These are phyloP conservation scores for Nephrotoma guestfalica DNA, from an alignment of 2,888 invertebrate genomes.

Conservation along the genomic window DNA sequence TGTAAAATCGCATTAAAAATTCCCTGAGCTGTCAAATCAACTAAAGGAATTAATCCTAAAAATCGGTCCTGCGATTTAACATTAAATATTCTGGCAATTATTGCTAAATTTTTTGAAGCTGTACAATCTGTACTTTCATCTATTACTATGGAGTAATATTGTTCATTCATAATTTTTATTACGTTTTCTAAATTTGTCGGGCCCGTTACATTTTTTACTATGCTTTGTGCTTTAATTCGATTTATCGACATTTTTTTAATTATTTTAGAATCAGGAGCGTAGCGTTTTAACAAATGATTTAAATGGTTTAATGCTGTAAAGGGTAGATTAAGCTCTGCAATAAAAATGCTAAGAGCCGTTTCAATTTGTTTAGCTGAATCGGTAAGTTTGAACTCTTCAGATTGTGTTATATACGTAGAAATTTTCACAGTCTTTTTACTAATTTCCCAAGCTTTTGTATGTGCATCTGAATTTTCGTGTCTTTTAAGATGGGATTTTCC, in stretches of 20 bases:
- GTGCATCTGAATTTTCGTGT: no score
- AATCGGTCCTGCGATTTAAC: background rate
- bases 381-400: background rate
- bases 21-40: background rate
- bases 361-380: conserved; percentile 3
- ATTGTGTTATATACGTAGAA: background rate
- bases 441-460: no score
- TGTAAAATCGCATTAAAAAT: background rate
- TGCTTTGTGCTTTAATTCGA: conserved; percentile 5
- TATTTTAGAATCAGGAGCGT: conserved; percentile 7
- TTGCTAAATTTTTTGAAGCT: conserved; percentile 6
- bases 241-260: conserved; percentile 5
- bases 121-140: conserved; percentile 10
- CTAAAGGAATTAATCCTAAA: background rate
- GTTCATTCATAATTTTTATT: background rate
- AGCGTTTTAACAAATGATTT: conserved; percentile 2
- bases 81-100: conserved; percentile 9
- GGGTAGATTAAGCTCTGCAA: conserved; percentile 8
- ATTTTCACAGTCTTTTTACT: no score
- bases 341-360: conserved; percentile 1
- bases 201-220: conserved; percentile 6
- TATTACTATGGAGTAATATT: conserved; percentile 10
- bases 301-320: conserved; percentile 7
- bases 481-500: no score
- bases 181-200: conserved; percentile 7